These are phyloP conservation scores for Phocides pigmalion DNA, from an alignment of 1,140 invertebrate species.

Conservation along the genomic window DNA sequence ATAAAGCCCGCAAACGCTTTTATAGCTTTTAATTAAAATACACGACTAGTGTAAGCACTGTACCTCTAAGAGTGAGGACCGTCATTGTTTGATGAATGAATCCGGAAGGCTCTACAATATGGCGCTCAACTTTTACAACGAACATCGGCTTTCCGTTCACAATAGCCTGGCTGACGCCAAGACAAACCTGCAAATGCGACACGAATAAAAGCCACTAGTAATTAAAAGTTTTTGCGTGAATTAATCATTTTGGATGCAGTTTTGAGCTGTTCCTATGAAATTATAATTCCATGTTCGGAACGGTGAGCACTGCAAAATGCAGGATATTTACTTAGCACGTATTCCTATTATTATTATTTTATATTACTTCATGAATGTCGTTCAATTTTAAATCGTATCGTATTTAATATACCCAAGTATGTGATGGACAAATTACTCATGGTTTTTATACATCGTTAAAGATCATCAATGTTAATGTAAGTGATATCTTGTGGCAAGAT, in stretches of 20 bases:
- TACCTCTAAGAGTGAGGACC: conserved; percentile 78
- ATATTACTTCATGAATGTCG: too few relatives aligned
- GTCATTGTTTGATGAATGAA: conserved; percentile 77
- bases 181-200: conserved; percentile 55
- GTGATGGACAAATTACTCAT: too few relatives aligned
- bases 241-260: conserved; percentile 6
- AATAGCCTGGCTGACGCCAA: conserved; percentile 74
- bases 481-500: too few relatives aligned
- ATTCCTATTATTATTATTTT: too few relatives aligned
- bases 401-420: too few relatives aligned
- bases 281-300: background rate
- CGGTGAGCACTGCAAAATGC: background rate
- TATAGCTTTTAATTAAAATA: conserved; percentile 31
- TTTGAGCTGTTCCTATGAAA: background rate
- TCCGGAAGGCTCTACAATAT: conserved; percentile 82
- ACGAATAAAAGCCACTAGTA: conserved; percentile 20
- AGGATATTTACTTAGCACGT: too few relatives aligned
- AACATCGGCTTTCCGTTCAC: conserved; percentile 78
- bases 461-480: too few relatives aligned
- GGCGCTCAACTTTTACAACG: conserved; percentile 82
- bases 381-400: too few relatives aligned
- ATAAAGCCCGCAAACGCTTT: conserved; percentile 12
- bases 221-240: conserved; percentile 21
- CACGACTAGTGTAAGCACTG: conserved; percentile 18
- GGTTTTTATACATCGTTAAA: too few relatives aligned